Evolutionary conservation across 2,113 vertebrate species (phyloP).

Genomic region (Chlorodrepanis virens): DNA sequence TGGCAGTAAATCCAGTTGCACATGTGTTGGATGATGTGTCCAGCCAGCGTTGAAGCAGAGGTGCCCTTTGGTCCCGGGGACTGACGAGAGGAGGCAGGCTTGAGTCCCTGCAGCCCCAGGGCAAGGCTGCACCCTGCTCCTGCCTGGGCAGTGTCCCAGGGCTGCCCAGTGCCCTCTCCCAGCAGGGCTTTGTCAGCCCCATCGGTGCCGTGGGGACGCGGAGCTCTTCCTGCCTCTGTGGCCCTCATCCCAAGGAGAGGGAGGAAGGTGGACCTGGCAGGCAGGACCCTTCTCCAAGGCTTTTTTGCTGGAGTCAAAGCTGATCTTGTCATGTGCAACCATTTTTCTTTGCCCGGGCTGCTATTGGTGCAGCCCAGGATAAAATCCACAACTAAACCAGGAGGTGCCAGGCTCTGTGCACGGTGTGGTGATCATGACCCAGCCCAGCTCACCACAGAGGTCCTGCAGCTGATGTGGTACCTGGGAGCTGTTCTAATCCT

Average conservation of each 20-base stretch:
- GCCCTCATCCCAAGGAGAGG: background rate
- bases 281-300: background rate
- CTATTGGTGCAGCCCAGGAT: background rate
- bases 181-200: background rate
- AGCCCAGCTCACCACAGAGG: background rate
- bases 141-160: background rate
- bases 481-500: background rate
- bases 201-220: fast-evolving
- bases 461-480: background rate
- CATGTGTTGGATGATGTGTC: background rate
- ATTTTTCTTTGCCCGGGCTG: fast-evolving
- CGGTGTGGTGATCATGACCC: fast-evolving
- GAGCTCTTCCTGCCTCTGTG: background rate
- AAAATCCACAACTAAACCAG: fast-evolving
- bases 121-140: background rate
- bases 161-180: background rate
- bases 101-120: fast-evolving
- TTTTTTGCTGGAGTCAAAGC: background rate
- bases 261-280: background rate
- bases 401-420: background rate
- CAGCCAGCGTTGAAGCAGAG: fast-evolving
- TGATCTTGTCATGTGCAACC: fast-evolving
- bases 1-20: background rate
- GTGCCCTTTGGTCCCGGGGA: background rate
- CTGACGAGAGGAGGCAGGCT: background rate